phyloP scores from a whole-genome alignment of 2,113 vertebrate genomes.

The Cyrtonyx montezumae region DNA sequence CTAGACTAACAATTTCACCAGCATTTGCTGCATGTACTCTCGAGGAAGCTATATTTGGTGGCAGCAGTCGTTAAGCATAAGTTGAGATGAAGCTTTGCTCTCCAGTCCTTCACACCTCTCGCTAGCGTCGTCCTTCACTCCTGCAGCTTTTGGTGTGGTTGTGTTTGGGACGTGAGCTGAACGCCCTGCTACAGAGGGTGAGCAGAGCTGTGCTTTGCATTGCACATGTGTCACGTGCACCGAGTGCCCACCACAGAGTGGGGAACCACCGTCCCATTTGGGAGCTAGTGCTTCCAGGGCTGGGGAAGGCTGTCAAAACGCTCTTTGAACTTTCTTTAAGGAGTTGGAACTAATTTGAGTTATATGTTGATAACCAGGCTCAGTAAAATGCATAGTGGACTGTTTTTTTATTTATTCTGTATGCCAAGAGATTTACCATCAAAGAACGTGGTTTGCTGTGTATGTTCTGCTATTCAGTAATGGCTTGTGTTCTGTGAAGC shows the following conservation, averaged over 20 bases:
- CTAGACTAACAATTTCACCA: not conserved
- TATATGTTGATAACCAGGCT: slow-evolving; percentile 24
- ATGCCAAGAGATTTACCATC: not conserved
- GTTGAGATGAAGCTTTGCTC: not conserved
- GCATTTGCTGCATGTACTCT: not conserved
- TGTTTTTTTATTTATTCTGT: not conserved
- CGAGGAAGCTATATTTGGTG: slow-evolving; percentile 4
- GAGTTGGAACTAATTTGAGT: not conserved
- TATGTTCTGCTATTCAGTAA: not conserved
- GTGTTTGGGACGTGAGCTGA: not conserved
- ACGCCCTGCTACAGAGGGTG: not conserved
- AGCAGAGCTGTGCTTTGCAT: not conserved
- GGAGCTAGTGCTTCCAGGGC: not conserved
- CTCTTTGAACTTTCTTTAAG: not conserved
- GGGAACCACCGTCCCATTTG: not conserved
- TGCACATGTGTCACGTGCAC: not conserved
- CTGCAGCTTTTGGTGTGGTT: not conserved
- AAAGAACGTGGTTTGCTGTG: slow-evolving; percentile 24
- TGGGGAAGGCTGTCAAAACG: slow-evolving; percentile 20
- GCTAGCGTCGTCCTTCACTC: not conserved
- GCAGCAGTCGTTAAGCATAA: slow-evolving; percentile 16
- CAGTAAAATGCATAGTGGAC: not conserved
- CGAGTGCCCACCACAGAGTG: not conserved
- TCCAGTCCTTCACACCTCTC: slow-evolving; percentile 11
- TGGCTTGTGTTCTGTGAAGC: not conserved